Conservation (phyloP, 2,113 vertebrate genomes). For the Lates calcarifer region DNA sequence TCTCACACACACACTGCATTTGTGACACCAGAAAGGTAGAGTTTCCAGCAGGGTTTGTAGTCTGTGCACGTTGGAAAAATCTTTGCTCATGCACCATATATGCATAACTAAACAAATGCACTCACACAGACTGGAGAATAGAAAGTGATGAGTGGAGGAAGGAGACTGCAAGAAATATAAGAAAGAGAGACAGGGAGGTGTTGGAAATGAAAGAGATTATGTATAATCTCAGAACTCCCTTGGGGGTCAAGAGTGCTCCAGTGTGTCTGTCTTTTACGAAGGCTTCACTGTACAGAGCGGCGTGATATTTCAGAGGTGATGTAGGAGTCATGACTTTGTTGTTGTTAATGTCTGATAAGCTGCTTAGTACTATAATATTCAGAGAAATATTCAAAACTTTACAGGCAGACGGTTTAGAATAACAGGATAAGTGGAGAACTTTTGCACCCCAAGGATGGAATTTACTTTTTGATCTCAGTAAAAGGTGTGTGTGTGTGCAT, state of each 20-base stretch:
- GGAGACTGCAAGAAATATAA: constrained; percentile 38
- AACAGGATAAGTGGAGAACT: constrained; percentile 52
- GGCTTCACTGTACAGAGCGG: constrained; percentile 11
- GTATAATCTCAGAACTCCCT: constrained; percentile 45
- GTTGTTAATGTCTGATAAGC: constrained; percentile 58
- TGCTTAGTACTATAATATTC: constrained; percentile 51
- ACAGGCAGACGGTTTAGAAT: constrained; percentile 41
- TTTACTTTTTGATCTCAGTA: constrained; percentile 54
- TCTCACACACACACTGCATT: constrained; percentile 27
- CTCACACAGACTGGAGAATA: constrained; percentile 8
- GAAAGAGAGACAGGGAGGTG: constrained; percentile 35
- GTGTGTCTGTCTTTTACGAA: constrained; percentile 1
- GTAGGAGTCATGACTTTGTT: constrained; percentile 47
- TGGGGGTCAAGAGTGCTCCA: constrained; percentile 51
- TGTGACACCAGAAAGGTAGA: constrained; percentile 45
- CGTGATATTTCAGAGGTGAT: constrained; percentile 35
- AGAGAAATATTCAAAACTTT: constrained; percentile 51
- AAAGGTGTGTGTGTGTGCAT: constrained; percentile 20
- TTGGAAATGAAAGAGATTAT: constrained; percentile 54
- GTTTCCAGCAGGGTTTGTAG: constrained; percentile 26
- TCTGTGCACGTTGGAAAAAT: constrained; percentile 35
- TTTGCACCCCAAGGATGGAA: constrained; percentile 42
- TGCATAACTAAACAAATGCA: constrained; percentile 48
- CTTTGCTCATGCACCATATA: constrained; percentile 5
- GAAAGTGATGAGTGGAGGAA: constrained; percentile 31